Evolutionary conservation across 2,888 invertebrate genomes (phyloP), one percentile per base, ranked within the genome.

Genomic region (Syritta pipiens): DNA sequence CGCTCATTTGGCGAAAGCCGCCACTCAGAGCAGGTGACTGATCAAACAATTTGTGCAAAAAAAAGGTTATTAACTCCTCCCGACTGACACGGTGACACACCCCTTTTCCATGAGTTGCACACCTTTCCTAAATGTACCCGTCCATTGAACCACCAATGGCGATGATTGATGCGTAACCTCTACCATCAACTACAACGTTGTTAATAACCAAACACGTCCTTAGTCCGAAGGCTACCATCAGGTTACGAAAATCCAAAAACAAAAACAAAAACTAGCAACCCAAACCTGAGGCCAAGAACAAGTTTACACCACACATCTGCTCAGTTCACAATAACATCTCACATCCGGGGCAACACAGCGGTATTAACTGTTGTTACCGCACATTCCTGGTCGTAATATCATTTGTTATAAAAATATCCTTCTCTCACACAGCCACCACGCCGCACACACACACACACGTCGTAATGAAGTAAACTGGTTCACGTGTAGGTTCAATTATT

Each of bases 401-500:
- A 49, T 49, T 68, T 60, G 28, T 53, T 53, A 17, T 53, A 71
- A 59, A 59, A 71, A 72, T 60, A 77, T 77, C 77, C 77, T 77
- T 77, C 32, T 44, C 59, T 5, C 60, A 35, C 22, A 59, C 48
- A 46, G 48, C 22, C 9, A 53, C 20, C 59, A 63, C 40, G 40
- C 63, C 24, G 55, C 37, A 46, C 35, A n/a, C 49, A 40, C 59
- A 53, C 37, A 22, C 49, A 49, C 14, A 32, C 22, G 51, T 46
- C 10, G 32, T 30, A 9, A 46, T 26, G 14, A 68, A 72, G 35
- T 48, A 28, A 71, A 65, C 48, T 67, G 72, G 65, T 35, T 77
- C 60, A 77, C 46, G 40, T 72, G 59, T 72, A 72, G 65, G 72
- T 49, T 67, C 68, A 71, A 71, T 71, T 72, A 65, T 76, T 63